Evolutionary conservation across 2,888 invertebrate species (phyloP), one percentile per base, ranked within the genome.

Genomic region (Ariolimax columbianus): DNA sequence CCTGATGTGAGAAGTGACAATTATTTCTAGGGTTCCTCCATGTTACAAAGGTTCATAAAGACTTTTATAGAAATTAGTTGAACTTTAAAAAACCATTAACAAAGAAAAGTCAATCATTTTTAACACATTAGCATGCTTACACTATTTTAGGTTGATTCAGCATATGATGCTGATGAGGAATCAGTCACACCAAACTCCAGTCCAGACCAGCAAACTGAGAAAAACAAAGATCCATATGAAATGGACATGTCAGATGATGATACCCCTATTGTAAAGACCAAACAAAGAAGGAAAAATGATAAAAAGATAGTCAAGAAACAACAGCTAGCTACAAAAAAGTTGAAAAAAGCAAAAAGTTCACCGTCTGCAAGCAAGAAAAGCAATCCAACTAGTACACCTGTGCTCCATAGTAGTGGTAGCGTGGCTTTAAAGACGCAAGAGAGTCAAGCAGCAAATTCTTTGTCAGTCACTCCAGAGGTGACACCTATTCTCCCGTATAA

Each of bases 141-240:
- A n/a, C 36, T 30, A 26, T 82, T 75, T 30, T 68, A 83, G 83
- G 78, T 43, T 26, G 83, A 83, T 78, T 83, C 83, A 36, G 83
- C 83, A 0, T 83, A 83, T 55, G 83, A 83, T 72, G 83, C 77
- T 23, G 83, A 83, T 72, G 83, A 78, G 26, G 77, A 77, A 55
- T 77, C 83, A n/a, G 55, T 70, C 0, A 75, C 82, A 19, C 75
- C 73, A n/a, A 75, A 59, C 63, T 59, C 75, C 9, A 73, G 75
- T 30, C 82, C 82, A 26, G 47, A 47, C 17, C 75, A 75, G 26
- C 26, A 63, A 7, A 9, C 51, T 38, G 30, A 14, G 4, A 30
- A 30, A 51, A 40, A 11, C 33, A 72, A 6, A 38, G 75, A 82
- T 30, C 75, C 73, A 30, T 82, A 82, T 75, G 75, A 77, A 11